A percentile compares a stretch with the other conserved stretches of the same genome.
Conservation (phyloP, 2,888 invertebrate genomes). For the Dione vanillae region DNA sequence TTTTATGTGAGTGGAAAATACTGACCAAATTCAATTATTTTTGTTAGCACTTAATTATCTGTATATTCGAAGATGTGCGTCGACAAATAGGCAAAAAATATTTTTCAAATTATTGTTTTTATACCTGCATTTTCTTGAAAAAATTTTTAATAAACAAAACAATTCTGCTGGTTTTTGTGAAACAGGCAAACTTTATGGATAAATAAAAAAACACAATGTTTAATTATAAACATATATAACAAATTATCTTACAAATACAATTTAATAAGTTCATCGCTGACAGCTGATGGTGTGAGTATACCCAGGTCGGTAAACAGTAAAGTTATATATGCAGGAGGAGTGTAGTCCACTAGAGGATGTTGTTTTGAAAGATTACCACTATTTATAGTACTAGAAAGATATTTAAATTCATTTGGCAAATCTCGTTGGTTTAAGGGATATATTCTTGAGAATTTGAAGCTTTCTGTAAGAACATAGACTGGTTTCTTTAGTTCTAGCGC, state of each 20-base stretch:
- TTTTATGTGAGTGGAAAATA: too few relatives aligned
- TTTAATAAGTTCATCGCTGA: constrained; percentile 98
- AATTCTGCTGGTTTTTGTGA: too few relatives aligned
- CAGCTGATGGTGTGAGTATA: constrained; percentile 97
- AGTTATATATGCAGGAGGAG: constrained; percentile 96
- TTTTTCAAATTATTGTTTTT: too few relatives aligned
- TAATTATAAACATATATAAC: constrained; percentile 35
- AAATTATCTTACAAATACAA: constrained; percentile 89
- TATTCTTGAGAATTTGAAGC: constrained; percentile 97
- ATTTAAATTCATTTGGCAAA: constrained; percentile 94
- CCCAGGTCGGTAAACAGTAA: constrained; percentile 98
- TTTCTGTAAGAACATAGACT: constrained; percentile 97
- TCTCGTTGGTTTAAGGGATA: constrained; percentile 97
- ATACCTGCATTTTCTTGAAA: too few relatives aligned
- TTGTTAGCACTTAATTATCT: too few relatives aligned
- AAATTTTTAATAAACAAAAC: too few relatives aligned
- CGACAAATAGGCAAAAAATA: too few relatives aligned
- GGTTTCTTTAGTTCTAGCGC: constrained; percentile 96
- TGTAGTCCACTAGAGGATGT: constrained; percentile 98
- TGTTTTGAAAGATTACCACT: constrained; percentile 81
- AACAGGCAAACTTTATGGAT: neutral
- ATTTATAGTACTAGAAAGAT: constrained; percentile 79
- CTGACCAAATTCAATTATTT: too few relatives aligned
- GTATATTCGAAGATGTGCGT: too few relatives aligned
- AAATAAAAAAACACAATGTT: neutral